Evolutionary conservation across 1,140 invertebrate species (phyloP).

Genomic region (Idris sp.): DNA sequence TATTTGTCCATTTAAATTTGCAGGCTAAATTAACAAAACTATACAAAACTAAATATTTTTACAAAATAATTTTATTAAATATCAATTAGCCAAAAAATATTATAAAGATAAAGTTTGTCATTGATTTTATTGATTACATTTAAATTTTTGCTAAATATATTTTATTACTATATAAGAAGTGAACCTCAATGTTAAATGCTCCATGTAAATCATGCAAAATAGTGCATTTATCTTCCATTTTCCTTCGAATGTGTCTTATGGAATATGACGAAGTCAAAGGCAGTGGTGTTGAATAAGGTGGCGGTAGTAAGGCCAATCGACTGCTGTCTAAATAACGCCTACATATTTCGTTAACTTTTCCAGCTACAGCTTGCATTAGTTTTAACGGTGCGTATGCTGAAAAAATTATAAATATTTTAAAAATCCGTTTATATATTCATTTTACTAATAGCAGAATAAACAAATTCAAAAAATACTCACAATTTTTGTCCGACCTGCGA

Average conservation of each 20-base stretch:
- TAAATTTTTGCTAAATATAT: no score
- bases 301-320: constrained; percentile 78
- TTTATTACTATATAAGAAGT: no score
- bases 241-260: constrained; percentile 88
- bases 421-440: neutral
- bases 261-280: constrained; percentile 80
- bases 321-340: constrained; percentile 83
- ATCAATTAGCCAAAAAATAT: no score
- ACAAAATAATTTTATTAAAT: no score
- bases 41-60: no score
- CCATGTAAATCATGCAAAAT: constrained; percentile 85
- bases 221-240: constrained; percentile 92
- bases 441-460: no score
- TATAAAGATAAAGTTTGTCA: no score
- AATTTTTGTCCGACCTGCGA: constrained; percentile 79
- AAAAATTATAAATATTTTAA: constrained; percentile 63
- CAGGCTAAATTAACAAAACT: no score
- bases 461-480: constrained; percentile 69
- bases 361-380: constrained; percentile 85
- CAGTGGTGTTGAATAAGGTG: constrained; percentile 77
- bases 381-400: constrained; percentile 84
- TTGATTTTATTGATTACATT: no score
- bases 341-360: constrained; percentile 84
- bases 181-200: constrained; percentile 82
- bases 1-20: no score